Conservation (phyloP, 2,888 invertebrate species). For the Julus scandinavius region DNA sequence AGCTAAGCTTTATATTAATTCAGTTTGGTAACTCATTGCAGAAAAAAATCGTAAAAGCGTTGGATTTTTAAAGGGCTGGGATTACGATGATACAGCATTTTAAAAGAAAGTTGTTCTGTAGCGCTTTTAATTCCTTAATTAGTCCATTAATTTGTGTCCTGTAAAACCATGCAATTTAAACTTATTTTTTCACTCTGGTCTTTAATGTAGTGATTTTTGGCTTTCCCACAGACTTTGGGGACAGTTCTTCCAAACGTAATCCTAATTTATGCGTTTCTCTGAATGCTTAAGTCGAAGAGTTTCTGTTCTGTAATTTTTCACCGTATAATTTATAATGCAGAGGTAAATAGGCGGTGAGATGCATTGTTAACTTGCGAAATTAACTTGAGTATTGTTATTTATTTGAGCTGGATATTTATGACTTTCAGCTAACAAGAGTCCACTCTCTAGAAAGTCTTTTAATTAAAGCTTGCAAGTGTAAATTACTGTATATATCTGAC, state of each 20-base stretch:
- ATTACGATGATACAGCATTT: too few species aligned
- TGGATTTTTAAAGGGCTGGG: too few species aligned
- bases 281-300: not conserved
- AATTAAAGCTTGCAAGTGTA: not conserved
- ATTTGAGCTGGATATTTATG: not conserved
- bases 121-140: not conserved
- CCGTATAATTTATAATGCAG: not conserved
- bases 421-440: not conserved
- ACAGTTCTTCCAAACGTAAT: not conserved
- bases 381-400: not conserved
- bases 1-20: too few species aligned
- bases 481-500: not conserved
- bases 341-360: not conserved
- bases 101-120: too few species aligned
- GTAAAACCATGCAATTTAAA: not conserved
- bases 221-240: not conserved
- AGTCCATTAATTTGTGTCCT: not conserved
- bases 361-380: not conserved
- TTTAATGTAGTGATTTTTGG: not conserved
- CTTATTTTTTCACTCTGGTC: not conserved
- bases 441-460: not conserved
- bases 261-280: not conserved
- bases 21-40: too few species aligned
- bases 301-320: not conserved
- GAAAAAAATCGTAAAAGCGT: too few species aligned